Conservation (phyloP, 2,797 vertebrate species). For the Falco concolor region DNA sequence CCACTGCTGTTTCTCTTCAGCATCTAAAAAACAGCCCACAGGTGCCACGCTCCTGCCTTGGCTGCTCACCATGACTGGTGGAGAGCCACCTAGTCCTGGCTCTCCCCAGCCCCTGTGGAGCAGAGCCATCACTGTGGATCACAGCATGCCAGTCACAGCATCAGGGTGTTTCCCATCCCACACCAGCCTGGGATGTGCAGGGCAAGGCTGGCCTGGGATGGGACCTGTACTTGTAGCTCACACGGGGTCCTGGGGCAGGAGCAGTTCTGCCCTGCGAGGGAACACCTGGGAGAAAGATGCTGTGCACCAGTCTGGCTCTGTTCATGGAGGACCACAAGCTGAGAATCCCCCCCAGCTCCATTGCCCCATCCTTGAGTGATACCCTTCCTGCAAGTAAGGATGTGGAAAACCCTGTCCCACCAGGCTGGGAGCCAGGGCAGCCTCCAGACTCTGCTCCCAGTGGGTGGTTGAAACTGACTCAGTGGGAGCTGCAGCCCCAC, state of each 20-base stretch:
- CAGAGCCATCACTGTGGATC: background rate
- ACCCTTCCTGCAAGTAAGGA: fast-evolving
- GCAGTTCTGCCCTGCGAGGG: background rate
- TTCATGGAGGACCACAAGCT: background rate
- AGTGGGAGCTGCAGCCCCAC: background rate
- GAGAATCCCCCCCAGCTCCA: background rate
- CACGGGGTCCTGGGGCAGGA: fast-evolving
- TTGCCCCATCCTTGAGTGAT: background rate
- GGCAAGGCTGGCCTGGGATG: background rate
- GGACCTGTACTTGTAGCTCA: background rate
- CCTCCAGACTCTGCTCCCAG: background rate
- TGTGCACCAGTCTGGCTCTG: no score
- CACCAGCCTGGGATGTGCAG: background rate
- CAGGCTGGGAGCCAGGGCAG: background rate
- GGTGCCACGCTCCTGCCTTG: fast-evolving
- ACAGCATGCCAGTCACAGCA: background rate
- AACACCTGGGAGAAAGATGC: background rate
- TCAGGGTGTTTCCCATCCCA: background rate
- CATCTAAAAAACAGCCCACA: background rate
- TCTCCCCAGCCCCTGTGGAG: background rate
- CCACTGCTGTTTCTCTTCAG: background rate
- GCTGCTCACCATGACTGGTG: fast-evolving
- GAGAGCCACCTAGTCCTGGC: fast-evolving
- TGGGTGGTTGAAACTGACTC: background rate
- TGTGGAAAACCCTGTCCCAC: background rate